Evolutionary conservation across 2,888 invertebrate genomes (phyloP).

Genomic region (Tethea ocularis): DNA sequence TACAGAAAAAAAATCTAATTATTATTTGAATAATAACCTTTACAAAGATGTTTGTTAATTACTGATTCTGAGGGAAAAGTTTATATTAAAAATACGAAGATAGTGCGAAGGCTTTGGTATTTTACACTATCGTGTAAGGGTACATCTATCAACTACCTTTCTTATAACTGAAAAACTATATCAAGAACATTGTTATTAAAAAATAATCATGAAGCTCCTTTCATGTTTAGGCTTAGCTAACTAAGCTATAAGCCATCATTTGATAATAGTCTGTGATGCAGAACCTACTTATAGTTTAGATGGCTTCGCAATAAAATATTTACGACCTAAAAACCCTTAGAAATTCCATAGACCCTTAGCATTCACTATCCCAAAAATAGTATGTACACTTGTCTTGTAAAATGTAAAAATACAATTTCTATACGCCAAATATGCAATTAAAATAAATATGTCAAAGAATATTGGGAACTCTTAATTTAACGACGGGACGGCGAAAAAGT

Average conservation of each 20-base stretch:
- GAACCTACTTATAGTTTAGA: neutral
- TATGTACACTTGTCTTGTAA: neutral
- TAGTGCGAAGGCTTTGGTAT: neutral
- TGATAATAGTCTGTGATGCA: too few relatives aligned
- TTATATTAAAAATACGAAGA: neutral
- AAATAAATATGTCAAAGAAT: constrained; percentile 17
- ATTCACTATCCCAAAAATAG: too few relatives aligned
- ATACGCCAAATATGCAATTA: neutral
- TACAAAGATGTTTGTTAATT: too few relatives aligned
- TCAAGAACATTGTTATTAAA: neutral
- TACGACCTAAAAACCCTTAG: neutral
- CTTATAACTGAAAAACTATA: neutral
- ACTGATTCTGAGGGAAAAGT: neutral
- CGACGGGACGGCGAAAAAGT: constrained; percentile 42
- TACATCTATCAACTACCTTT: neutral
- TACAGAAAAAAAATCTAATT: neutral
- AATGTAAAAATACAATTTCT: neutral
- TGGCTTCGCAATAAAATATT: neutral
- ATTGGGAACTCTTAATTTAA: constrained; percentile 28
- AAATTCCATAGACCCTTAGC: neutral
- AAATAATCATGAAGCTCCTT: too few relatives aligned
- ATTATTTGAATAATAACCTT: too few relatives aligned
- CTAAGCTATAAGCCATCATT: too few relatives aligned
- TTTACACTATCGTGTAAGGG: neutral
- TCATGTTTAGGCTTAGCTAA: too few relatives aligned